Conservation (phyloP, 2,888 invertebrate species). For the Peribatodes rhomboidaria region DNA sequence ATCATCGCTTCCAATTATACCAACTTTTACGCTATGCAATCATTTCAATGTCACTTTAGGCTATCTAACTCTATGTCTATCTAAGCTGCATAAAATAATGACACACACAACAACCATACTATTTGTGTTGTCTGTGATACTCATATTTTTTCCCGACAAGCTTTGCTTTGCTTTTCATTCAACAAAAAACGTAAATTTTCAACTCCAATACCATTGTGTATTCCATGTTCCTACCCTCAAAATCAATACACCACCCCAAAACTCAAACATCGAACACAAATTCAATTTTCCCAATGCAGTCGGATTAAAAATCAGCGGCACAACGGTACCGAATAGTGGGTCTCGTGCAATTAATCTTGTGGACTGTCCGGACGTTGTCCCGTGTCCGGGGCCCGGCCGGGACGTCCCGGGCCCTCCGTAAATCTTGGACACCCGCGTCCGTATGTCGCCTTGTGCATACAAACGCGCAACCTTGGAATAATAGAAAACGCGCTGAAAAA, state of each 20-base stretch:
- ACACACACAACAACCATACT: no score
- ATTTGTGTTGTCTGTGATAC: no score
- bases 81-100: no score
- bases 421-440: conserved; percentile 75
- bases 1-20: no score
- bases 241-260: conserved; percentile 34
- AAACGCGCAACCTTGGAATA: conserved; percentile 58
- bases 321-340: conserved; percentile 57
- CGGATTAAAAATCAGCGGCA: conserved; percentile 70
- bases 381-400: conserved; percentile 17
- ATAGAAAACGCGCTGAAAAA: conserved; percentile 64
- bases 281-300: conserved; percentile 54
- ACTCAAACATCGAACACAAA: conserved; percentile 55
- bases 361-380: conserved; percentile 51
- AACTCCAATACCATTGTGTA: not conserved
- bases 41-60: no score
- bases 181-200: no score
- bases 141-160: not conserved
- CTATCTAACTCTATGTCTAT: no score
- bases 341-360: conserved; percentile 74
- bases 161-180: no score
- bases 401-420: conserved; percentile 64
- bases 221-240: conserved; percentile 4
- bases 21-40: no score
- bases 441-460: conserved; percentile 68